A percentile compares a stretch with the other conserved stretches of the same genome.
phyloP scores from a whole-genome alignment of 2,888 invertebrate species.

The Chironomus tentans region DNA sequence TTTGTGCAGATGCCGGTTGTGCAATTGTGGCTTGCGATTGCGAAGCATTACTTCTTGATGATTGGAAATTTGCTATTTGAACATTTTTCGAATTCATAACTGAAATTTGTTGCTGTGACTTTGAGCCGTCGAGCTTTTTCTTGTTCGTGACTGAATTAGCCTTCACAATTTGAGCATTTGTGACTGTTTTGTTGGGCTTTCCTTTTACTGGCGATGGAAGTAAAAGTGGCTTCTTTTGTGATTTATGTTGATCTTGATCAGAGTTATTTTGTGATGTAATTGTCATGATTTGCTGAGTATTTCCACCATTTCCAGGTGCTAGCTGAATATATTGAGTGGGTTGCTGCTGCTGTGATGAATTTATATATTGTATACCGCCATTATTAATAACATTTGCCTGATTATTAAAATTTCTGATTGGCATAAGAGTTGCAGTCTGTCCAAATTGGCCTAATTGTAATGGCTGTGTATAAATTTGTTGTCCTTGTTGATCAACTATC shows the following conservation, averaged over 20 bases:
- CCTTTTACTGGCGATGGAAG: constrained; percentile 14
- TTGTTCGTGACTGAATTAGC: not conserved
- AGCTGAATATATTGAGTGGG: constrained; percentile 27
- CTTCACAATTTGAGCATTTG: not conserved
- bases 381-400: constrained; percentile 12
- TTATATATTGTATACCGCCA: constrained; percentile 15
- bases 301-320: constrained; percentile 28
- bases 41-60: not conserved
- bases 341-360: constrained; percentile 29
- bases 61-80: constrained; percentile 19
- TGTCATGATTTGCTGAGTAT: constrained; percentile 28
- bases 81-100: constrained; percentile 21
- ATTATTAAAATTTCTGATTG: constrained; percentile 22
- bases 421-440: constrained; percentile 25
- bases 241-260: constrained; percentile 8
- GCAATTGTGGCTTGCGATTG: not conserved
- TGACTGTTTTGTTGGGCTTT: not conserved
- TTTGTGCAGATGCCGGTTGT: constrained; percentile 10
- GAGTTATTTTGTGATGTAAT: constrained; percentile 28
- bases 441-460: constrained; percentile 12
- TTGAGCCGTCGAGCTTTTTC: constrained; percentile 14
- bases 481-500: constrained; percentile 27
- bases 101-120: constrained; percentile 20
- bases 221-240: constrained; percentile 6
- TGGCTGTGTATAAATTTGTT: constrained; percentile 26